Evolutionary conservation across 2,888 invertebrate species (phyloP).

Genomic region (Drosophila macrospina): DNA sequence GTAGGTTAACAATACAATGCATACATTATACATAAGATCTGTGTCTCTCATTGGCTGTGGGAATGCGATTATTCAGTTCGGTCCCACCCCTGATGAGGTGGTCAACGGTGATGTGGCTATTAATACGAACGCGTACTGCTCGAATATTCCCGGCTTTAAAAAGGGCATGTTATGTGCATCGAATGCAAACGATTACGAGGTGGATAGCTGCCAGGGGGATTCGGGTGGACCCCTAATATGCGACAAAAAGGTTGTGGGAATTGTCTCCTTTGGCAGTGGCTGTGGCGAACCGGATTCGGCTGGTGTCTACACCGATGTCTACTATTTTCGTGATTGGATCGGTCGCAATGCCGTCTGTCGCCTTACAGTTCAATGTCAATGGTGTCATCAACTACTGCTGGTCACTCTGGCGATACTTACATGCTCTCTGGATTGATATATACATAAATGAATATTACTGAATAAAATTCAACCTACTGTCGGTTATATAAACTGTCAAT

Average conservation of each 20-base stretch:
- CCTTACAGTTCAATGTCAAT: neutral
- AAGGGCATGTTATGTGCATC: slow-evolving; percentile 67
- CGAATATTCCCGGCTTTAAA: neutral
- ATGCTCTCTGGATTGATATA: neutral
- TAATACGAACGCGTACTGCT: slow-evolving; percentile 30
- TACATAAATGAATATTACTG: neutral
- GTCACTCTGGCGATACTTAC: neutral
- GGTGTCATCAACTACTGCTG: neutral
- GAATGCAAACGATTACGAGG: slow-evolving; percentile 42
- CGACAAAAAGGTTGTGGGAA: slow-evolving; percentile 47
- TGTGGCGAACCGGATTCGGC: slow-evolving; percentile 51
- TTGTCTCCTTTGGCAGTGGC: slow-evolving; percentile 70
- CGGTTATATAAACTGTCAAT: no score
- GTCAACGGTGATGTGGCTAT: slow-evolving; percentile 60
- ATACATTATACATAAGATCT: neutral
- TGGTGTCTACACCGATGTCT: slow-evolving; percentile 67
- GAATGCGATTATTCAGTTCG: slow-evolving; percentile 37
- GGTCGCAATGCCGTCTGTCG: slow-evolving; percentile 5
- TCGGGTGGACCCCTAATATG: slow-evolving; percentile 75
- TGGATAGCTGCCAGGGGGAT: slow-evolving; percentile 72
- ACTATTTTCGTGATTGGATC: slow-evolving; percentile 59
- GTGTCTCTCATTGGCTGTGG: neutral
- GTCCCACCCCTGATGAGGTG: slow-evolving; percentile 63
- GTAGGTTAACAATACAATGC: slow-evolving; percentile 30
- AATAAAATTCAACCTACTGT: neutral